A percentile compares a stretch with the other conserved stretches of the same genome.
Conservation (phyloP, 2,113 vertebrate species). For the Melanostigma gelatinosum region DNA sequence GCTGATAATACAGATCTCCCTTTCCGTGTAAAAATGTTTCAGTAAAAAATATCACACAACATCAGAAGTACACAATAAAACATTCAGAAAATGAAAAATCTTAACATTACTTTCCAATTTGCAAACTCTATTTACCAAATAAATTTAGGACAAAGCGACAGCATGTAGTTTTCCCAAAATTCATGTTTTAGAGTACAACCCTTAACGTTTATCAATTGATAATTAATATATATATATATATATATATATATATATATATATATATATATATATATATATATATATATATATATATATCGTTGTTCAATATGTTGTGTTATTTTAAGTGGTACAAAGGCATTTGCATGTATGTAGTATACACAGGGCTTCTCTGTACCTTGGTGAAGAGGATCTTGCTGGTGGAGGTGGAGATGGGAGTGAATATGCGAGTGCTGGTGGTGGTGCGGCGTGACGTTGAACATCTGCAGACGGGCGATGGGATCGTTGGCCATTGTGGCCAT, state of each 20-base stretch:
- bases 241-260: background rate
- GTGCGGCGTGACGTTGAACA: conserved; percentile 99
- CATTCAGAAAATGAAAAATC: background rate
- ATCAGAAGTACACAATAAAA: background rate
- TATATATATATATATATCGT: background rate
- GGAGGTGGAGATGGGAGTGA: conserved; percentile 98
- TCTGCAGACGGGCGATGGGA: conserved; percentile 95
- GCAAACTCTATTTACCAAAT: background rate
- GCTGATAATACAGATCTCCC: background rate
- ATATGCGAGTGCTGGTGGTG: conserved; percentile 99
- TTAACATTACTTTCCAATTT: background rate
- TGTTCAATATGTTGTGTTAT: background rate
- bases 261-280: background rate
- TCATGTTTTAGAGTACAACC: background rate
- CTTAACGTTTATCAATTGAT: background rate
- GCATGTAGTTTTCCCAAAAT: background rate
- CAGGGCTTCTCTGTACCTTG: conserved; percentile 89
- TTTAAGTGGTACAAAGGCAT: background rate
- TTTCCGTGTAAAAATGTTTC: background rate
- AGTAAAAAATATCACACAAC: background rate
- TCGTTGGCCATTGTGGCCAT: conserved; percentile 97
- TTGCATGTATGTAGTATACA: background rate
- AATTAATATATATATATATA: background rate
- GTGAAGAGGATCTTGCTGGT: conserved; percentile 98
- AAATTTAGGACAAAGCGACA: background rate